Percentiles rank a stretch among this genome's conserved stretches.
Conservation (phyloP, 2,888 invertebrate species). For the Anarsia innoxiella region DNA sequence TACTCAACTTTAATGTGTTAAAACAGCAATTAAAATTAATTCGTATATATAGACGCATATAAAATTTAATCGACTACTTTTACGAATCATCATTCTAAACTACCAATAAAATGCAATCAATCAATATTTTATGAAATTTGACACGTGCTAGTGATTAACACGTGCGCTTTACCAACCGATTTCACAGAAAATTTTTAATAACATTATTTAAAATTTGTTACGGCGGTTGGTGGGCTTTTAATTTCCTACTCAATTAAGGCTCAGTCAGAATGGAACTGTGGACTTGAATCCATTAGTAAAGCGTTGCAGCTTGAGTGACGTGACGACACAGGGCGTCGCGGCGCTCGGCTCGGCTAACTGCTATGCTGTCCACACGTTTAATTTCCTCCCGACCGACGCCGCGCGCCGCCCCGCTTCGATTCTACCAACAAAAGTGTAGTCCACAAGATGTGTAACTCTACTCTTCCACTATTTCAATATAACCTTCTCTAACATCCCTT, state of each 20-base stretch:
- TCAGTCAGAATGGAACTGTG: no score
- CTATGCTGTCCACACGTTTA: conserved; percentile 54
- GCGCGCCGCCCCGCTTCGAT: no score
- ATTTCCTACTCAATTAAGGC: background rate
- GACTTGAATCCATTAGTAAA: conserved; percentile 39
- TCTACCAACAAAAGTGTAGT: conserved; percentile 26
- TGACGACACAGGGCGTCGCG: conserved; percentile 35
- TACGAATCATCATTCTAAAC: no score
- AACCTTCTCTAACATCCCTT: background rate
- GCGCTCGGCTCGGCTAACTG: no score
- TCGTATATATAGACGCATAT: no score
- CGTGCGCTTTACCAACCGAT: background rate
- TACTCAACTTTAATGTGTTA: no score
- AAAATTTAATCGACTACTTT: no score
- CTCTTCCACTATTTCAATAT: background rate
- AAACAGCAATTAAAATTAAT: no score
- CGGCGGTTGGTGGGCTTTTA: background rate
- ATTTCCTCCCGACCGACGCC: conserved; percentile 66
- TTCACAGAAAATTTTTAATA: background rate
- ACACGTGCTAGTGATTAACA: background rate
- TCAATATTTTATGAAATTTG: background rate
- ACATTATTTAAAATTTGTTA: background rate
- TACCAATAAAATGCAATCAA: no score
- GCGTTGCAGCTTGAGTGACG: conserved; percentile 44
- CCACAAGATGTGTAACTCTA: background rate